Evolutionary conservation across 2,113 vertebrate species (phyloP).

Genomic region (Syrmaticus mikado): DNA sequence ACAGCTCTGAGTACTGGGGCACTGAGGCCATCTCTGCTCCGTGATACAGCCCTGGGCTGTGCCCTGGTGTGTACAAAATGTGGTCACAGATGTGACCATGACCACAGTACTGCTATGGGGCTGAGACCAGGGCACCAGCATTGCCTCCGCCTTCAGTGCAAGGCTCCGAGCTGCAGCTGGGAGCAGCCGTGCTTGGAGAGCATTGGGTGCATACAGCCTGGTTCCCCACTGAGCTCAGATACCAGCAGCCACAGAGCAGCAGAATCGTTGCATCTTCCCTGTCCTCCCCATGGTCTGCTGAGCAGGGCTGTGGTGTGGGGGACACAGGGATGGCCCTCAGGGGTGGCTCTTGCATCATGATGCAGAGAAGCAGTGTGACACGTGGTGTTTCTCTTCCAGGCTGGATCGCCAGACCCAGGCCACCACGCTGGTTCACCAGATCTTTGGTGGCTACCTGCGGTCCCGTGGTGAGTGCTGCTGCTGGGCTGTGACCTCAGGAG

Average conservation of each 20-base stretch:
- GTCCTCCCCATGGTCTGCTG: not conserved
- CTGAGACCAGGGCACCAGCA: rapidly evolving
- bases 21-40: too few relatives aligned
- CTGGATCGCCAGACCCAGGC: constrained; percentile 94
- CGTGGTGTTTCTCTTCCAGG: constrained; percentile 60
- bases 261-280: rapidly evolving
- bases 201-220: not conserved
- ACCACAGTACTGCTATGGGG: not conserved
- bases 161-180: not conserved
- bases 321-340: rapidly evolving
- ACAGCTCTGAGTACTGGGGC: not conserved
- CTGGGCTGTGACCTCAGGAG: not conserved
- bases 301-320: not conserved
- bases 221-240: rapidly evolving
- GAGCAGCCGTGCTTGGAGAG: not conserved
- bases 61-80: not conserved
- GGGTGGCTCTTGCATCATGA: not conserved
- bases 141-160: not conserved
- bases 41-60: not conserved
- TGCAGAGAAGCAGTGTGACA: rapidly evolving
- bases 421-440: constrained; percentile 94
- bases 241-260: not conserved
- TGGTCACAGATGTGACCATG: too few relatives aligned
- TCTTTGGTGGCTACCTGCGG: constrained; percentile 95
- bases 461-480: constrained; percentile 85